Conservation (phyloP, 1,140 invertebrate genomes). For the Zophobas atratus region DNA sequence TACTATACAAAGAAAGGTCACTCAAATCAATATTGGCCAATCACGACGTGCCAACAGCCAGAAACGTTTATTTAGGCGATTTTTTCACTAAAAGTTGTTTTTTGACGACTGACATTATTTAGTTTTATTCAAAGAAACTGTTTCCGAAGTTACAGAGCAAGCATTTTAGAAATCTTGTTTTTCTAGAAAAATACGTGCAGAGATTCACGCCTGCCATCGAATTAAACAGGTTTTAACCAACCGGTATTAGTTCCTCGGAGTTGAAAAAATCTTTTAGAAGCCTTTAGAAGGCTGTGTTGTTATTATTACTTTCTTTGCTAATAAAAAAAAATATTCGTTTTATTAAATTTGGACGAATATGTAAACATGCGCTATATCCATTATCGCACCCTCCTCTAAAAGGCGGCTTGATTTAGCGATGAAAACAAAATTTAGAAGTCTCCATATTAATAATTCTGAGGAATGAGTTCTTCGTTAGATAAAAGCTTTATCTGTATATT, state of each 20-base stretch:
- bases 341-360: too few relatives aligned
- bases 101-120: not conserved
- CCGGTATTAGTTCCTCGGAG: too few relatives aligned
- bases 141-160: not conserved
- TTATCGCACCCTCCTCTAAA: too few relatives aligned
- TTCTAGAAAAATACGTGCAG: not conserved
- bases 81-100: not conserved
- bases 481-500: conserved; percentile 21
- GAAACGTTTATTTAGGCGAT: not conserved
- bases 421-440: conserved; percentile 13
- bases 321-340: too few relatives aligned
- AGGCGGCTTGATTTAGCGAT: not conserved
- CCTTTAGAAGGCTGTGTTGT: too few relatives aligned
- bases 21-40: conserved; percentile 11
- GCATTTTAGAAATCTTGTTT: not conserved
- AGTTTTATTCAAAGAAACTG: not conserved
- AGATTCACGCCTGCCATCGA: too few relatives aligned
- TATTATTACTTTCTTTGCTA: too few relatives aligned
- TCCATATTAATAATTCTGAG: conserved; percentile 20
- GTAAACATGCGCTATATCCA: too few relatives aligned
- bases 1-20: conserved; percentile 40
- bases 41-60: conserved; percentile 21
- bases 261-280: too few relatives aligned
- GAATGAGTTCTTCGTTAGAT: conserved; percentile 3
- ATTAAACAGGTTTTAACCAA: too few relatives aligned